These are phyloP conservation scores for Cantharis flavilabris DNA, from an alignment of 2,888 invertebrate genomes.

Conservation along the genomic window DNA sequence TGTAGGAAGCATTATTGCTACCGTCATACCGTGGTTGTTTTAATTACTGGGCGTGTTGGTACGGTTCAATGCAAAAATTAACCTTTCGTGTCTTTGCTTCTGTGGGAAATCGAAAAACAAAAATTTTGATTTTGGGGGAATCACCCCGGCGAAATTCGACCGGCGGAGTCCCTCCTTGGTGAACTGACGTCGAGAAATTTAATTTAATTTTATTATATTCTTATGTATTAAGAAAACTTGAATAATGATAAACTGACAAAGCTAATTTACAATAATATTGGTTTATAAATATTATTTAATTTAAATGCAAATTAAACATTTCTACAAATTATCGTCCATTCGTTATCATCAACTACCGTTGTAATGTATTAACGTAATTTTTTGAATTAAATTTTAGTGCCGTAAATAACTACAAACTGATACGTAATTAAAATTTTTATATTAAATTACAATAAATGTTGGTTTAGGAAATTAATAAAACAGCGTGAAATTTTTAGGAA, in stretches of 20 bases:
- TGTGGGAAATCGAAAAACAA: not conserved
- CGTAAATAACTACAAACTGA: not conserved
- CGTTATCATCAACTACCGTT: not conserved
- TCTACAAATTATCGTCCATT: slow-evolving; percentile 12
- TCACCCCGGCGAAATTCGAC: not conserved
- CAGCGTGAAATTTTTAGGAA: not conserved
- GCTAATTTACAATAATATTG: not conserved
- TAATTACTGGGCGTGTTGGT: slow-evolving; percentile 17
- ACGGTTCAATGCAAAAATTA: not conserved
- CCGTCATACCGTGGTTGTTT: slow-evolving; percentile 17
- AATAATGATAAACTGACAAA: not conserved
- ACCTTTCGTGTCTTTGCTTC: not conserved
- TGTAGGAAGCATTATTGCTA: slow-evolving; percentile 12
- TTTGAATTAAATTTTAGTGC: not conserved
- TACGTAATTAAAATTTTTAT: not conserved
- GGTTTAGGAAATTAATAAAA: not conserved
- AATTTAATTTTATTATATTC: not conserved
- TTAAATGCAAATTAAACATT: slow-evolving; percentile 21
- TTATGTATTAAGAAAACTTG: not conserved
- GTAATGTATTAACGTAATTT: not conserved
- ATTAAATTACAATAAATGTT: not conserved
- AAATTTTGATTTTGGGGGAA: not conserved
- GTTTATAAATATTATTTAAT: slow-evolving; percentile 16
- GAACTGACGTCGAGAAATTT: not conserved
- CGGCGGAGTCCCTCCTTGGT: not conserved